Percentiles rank a stretch among this genome's conserved stretches.
Evolutionary conservation across 1,140 invertebrate species (phyloP).

Genomic region (Streblospio benedicti): DNA sequence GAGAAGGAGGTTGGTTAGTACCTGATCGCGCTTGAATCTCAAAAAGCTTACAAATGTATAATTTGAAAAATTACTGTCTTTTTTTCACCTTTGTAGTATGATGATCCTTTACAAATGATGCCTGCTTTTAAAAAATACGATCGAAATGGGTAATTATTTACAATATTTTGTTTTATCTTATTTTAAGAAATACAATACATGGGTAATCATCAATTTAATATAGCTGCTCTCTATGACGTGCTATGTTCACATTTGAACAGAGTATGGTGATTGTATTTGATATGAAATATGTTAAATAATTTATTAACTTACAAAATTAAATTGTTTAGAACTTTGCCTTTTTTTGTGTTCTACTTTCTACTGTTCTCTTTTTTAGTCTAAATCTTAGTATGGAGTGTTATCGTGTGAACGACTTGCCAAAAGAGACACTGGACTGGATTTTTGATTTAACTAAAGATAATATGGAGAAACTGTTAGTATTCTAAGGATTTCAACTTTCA

Average conservation of each 20-base stretch:
- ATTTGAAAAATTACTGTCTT: not conserved
- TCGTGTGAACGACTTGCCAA: slow-evolving; percentile 43
- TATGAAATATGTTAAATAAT: not conserved
- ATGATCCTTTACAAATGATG: slow-evolving; percentile 32
- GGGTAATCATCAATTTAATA: not conserved
- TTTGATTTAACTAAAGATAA: slow-evolving; percentile 59
- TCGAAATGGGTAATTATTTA: slow-evolving; percentile 34
- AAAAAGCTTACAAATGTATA: not conserved
- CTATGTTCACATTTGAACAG: not conserved
- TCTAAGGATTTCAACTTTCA: not conserved
- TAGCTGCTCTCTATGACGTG: not conserved
- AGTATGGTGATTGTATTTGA: not conserved
- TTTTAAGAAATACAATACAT: not conserved
- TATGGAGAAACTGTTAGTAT: slow-evolving; percentile 55
- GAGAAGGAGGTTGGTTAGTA: too few species aligned
- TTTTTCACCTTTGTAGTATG: slow-evolving; percentile 26
- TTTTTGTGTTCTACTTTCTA: not conserved
- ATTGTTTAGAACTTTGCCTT: not conserved
- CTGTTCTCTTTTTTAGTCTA: slow-evolving; percentile 26
- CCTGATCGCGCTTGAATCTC: too few species aligned
- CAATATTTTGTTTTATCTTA: too few species aligned
- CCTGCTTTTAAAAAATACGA: slow-evolving; percentile 37
- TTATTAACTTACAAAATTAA: not conserved
- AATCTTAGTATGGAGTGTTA: slow-evolving; percentile 45
- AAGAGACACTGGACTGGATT: slow-evolving; percentile 52